Evolutionary conservation across 1,140 invertebrate genomes (phyloP), one percentile per base, ranked within the genome.

Genomic region (Pteromalus puparum): DNA sequence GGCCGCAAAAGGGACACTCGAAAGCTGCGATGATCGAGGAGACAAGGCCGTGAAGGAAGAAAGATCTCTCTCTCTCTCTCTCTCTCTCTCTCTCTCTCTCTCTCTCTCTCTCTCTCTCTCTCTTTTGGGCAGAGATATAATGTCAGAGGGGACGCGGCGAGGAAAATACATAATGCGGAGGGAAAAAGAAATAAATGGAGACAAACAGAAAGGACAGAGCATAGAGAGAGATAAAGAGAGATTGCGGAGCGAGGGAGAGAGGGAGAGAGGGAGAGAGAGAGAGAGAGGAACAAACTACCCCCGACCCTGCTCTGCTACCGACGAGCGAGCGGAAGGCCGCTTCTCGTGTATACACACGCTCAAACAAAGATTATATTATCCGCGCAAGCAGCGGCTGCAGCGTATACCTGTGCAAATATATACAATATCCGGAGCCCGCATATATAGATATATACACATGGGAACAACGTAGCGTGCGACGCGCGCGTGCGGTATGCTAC

Each of bases 281-380:
- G 53, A 61, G 26, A 80, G 68, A 79, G 24, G 38, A 61, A 48
- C 53, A 12, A 67, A 68, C 38, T 24, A 70, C 48, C 81, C 80
- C 42, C 68, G 68, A 28, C 42, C 77, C 24, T 46, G 61, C 10
- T 42, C 46, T 46, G 70, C 21, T 65, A 53, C 80, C 68, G 70
- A 65, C 70, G 42, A 68, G 42, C 48, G 42, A 48, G 42, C 26
- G 78, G 79, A 53, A 75, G 72, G 77, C 24, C 61, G 79, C 46
- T 74, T 84, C 28, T 42, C 48, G 26, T 67, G 53, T 80, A 67
- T 74, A 78, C 72, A 85, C 48, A 30, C 9, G 72, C 42, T 78
- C 80, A 82, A 85, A 85, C 80, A 85, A 82, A 85, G 84, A 85
- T 85, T 82, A 82, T 74, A 85, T 82, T 82, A 85, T 85, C 74